Conservation (phyloP, 1,140 invertebrate genomes). For the Drosophila nigromelanica region DNA sequence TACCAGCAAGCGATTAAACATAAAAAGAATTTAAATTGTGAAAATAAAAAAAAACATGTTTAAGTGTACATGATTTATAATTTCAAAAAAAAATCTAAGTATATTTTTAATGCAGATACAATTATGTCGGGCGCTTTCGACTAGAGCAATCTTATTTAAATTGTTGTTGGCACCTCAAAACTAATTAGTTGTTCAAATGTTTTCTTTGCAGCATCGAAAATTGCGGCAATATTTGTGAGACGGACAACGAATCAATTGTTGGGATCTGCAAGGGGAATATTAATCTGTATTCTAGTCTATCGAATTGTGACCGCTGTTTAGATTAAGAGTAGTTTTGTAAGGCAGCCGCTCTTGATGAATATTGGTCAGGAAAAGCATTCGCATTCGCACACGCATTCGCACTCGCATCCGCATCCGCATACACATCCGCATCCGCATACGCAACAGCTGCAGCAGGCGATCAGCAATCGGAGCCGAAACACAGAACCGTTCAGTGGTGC, state of each 20-base stretch:
- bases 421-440: slow-evolving; percentile 27
- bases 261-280: slow-evolving; percentile 1
- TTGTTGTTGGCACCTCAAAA: not conserved
- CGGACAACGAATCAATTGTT: slow-evolving; percentile 18
- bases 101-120: too few species aligned
- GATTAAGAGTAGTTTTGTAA: slow-evolving; percentile 50
- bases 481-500: not conserved
- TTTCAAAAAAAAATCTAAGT: too few species aligned
- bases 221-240: slow-evolving; percentile 1
- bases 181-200: not conserved
- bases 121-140: too few species aligned
- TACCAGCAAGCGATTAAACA: too few species aligned
- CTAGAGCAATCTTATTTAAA: too few species aligned
- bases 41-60: too few species aligned
- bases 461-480: not conserved
- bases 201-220: slow-evolving; percentile 29
- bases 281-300: slow-evolving; percentile 57
- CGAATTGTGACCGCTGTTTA: slow-evolving; percentile 45
- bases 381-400: slow-evolving; percentile 55
- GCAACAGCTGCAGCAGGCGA: slow-evolving; percentile 1
- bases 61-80: too few species aligned
- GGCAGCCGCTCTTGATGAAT: slow-evolving; percentile 64
- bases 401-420: slow-evolving; percentile 27
- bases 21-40: too few species aligned
- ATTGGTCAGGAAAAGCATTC: slow-evolving; percentile 71